These are phyloP conservation scores for Lagenorhynchus albirostris DNA, from an alignment of 2,113 vertebrate species.

Conservation along the genomic window DNA sequence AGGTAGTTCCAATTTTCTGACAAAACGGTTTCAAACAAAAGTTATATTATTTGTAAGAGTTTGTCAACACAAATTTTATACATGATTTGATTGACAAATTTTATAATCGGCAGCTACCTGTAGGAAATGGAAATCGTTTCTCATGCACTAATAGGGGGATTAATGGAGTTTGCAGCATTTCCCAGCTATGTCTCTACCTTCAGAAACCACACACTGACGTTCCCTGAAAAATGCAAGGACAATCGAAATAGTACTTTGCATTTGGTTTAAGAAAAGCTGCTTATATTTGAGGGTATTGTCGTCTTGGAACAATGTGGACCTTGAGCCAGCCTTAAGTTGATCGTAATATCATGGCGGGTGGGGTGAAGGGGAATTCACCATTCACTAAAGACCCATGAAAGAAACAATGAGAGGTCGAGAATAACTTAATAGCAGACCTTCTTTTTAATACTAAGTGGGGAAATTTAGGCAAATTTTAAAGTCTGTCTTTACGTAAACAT, in stretches of 20 bases:
- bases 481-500: neutral
- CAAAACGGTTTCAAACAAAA: neutral
- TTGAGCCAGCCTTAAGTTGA: neutral
- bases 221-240: neutral
- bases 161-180: neutral
- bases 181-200: neutral
- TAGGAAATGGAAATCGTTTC: neutral
- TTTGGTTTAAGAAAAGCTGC: neutral
- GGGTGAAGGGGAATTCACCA: neutral
- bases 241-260: neutral
- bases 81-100: neutral
- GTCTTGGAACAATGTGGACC: neutral
- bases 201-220: neutral
- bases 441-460: neutral
- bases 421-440: neutral
- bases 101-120: neutral
- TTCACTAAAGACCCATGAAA: neutral
- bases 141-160: neutral
- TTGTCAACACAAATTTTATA: neutral
- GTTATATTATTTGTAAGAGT: neutral
- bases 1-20: neutral
- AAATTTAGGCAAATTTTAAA: neutral
- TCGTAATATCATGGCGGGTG: neutral
- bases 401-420: neutral
- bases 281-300: neutral